phyloP scores from a whole-genome alignment of 2,113 vertebrate genomes.

The Protobothrops flavoviridis region DNA sequence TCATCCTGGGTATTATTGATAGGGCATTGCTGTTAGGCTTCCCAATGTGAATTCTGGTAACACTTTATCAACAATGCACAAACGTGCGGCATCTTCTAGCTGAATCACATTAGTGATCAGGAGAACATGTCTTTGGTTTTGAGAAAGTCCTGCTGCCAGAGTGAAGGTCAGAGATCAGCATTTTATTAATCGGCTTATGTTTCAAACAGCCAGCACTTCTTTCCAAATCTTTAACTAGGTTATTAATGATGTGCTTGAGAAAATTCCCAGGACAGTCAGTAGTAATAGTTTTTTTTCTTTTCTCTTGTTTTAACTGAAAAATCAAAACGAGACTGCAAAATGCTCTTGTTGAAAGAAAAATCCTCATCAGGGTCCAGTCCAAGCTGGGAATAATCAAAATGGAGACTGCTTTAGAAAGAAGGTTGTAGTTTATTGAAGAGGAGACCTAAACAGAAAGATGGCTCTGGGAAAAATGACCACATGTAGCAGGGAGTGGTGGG shows the following conservation, averaged over 20 bases:
- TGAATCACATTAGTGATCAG: constrained; percentile 25
- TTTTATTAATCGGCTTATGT: neutral
- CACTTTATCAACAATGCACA: constrained; percentile 12
- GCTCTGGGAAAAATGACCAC: no score
- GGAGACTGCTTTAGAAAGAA: no score
- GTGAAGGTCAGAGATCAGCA: neutral
- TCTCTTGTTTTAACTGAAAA: neutral
- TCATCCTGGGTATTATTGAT: neutral
- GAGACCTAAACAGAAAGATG: no score
- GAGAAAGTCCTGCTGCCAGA: constrained; percentile 19
- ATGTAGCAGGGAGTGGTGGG: no score
- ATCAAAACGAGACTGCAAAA: neutral
- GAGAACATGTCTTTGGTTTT: constrained; percentile 17
- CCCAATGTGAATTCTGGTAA: constrained; percentile 18
- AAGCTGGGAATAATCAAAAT: no score
- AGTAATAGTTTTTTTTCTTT: neutral
- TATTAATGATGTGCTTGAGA: neutral
- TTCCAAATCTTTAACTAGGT: neutral
- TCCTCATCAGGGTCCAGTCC: no score
- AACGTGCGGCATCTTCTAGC: neutral
- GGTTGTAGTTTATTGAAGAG: no score
- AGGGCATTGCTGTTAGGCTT: constrained; percentile 12
- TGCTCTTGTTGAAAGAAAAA: no score
- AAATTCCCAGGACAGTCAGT: neutral
- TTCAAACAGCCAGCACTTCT: neutral